A percentile compares a stretch with the other conserved stretches of the same genome.
Conservation (phyloP, 1,140 invertebrate genomes). For the Akabosia matsudoensis region DNA sequence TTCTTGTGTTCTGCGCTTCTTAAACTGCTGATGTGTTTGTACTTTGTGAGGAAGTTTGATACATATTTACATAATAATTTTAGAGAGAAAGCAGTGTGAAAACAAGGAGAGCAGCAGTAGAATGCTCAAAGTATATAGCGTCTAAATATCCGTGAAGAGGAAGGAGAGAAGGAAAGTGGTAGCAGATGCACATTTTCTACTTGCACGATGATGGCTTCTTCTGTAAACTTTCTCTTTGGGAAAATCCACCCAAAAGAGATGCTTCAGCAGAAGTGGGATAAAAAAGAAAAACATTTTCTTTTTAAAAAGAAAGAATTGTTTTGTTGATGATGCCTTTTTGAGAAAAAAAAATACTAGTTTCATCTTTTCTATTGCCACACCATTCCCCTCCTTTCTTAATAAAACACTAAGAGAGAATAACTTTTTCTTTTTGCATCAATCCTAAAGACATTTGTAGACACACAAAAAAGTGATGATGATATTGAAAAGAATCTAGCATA, state of each 20-base stretch:
- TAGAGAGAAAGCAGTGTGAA: neutral
- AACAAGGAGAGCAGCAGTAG: neutral
- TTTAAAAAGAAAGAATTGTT: neutral
- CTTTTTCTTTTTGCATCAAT: neutral
- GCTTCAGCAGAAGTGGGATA: neutral
- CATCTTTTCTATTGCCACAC: neutral
- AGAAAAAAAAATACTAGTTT: neutral
- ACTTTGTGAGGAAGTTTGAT: neutral
- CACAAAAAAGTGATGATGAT: neutral
- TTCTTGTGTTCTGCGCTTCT: neutral
- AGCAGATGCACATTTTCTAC: neutral
- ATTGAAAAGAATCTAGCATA: neutral
- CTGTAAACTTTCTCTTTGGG: neutral
- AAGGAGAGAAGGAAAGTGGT: neutral
- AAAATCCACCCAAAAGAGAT: neutral
- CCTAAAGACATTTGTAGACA: neutral
- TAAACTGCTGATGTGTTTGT: neutral
- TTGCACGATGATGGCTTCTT: neutral
- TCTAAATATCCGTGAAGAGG: no score
- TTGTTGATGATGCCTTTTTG: neutral
- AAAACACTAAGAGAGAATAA: neutral
- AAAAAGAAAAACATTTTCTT: neutral
- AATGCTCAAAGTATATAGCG: no score
- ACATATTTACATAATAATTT: neutral
- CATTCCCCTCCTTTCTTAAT: neutral